Conservation (phyloP, 2,797 vertebrate genomes). For the Enteromius paludinosus region DNA sequence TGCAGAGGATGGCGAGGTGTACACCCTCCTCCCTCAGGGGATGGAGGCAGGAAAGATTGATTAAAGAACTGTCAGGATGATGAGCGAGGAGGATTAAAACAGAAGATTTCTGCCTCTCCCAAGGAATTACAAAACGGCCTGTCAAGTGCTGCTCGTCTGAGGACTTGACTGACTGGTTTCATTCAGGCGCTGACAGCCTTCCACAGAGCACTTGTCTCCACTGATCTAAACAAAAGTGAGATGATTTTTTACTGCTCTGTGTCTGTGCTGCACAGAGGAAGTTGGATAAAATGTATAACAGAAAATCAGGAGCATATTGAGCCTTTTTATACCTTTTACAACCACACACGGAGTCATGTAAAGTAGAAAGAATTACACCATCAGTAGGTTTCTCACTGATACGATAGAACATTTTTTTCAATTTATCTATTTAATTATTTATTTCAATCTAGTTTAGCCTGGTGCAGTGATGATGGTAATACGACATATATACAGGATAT, state of each 20-base stretch:
- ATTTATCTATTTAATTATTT: neutral
- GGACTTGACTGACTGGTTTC: conserved; percentile 45
- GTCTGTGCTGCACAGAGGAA: conserved; percentile 7
- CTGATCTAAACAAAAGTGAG: conserved; percentile 39
- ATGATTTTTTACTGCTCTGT: conserved; percentile 32
- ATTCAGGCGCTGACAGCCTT: conserved; percentile 43
- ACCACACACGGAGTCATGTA: neutral
- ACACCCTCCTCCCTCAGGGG: conserved; percentile 28
- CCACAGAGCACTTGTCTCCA: conserved; percentile 39
- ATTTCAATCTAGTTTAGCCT: neutral
- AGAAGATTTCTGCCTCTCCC: conserved; percentile 50
- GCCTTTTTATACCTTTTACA: conserved; percentile 2
- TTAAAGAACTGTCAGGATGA: conserved; percentile 52
- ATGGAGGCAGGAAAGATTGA: conserved; percentile 48
- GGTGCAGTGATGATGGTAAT: neutral
- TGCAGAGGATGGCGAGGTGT: conserved; percentile 34
- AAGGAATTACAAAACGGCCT: conserved; percentile 50
- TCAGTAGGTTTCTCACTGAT: neutral
- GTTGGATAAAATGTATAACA: conserved; percentile 7
- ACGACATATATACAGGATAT: no score
- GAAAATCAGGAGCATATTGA: conserved; percentile 3
- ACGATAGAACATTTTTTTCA: no score
- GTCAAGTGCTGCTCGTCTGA: conserved; percentile 39
- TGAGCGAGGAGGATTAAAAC: conserved; percentile 51
- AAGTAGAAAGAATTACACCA: conserved; percentile 6